A percentile compares a stretch with the other conserved stretches of the same genome.
phyloP scores from a whole-genome alignment of 2,113 vertebrate species.

The Vidua macroura region DNA sequence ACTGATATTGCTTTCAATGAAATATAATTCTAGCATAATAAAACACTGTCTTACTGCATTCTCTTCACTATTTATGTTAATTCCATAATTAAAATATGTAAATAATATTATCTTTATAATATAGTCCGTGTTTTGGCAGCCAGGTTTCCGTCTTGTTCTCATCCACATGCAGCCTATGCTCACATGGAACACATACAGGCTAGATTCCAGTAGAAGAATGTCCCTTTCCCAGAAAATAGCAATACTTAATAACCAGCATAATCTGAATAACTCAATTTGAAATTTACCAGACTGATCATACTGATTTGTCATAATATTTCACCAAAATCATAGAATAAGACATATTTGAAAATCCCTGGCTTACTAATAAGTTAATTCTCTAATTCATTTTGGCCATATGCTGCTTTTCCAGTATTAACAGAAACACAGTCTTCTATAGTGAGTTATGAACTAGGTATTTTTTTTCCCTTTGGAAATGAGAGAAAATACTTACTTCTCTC shows the following conservation, averaged over 20 bases:
- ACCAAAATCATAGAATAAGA: not conserved
- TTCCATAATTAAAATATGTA: not conserved
- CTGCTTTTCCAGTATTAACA: not conserved
- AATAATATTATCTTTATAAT: not conserved
- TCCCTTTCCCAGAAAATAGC: not conserved
- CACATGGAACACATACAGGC: not conserved
- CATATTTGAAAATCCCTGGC: not conserved
- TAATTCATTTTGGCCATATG: not conserved
- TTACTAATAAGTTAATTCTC: not conserved
- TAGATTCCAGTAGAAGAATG: not conserved
- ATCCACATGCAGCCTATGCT: not conserved
- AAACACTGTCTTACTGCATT: not conserved
- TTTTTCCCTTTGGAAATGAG: not conserved
- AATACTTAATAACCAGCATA: not conserved
- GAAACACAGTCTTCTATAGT: not conserved
- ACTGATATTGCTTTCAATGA: rapidly evolving
- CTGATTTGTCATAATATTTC: not conserved
- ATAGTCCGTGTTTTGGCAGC: not conserved
- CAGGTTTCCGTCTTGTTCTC: not conserved
- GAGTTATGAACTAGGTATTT: not conserved
- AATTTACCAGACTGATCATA: not conserved
- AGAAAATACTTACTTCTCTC: not conserved
- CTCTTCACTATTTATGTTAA: not conserved
- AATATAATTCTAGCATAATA: not conserved
- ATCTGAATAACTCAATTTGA: not conserved